A percentile compares a stretch with the other conserved stretches of the same genome.
phyloP scores from a whole-genome alignment of 2,113 vertebrate species.

The Benitochromis conjunctus region DNA sequence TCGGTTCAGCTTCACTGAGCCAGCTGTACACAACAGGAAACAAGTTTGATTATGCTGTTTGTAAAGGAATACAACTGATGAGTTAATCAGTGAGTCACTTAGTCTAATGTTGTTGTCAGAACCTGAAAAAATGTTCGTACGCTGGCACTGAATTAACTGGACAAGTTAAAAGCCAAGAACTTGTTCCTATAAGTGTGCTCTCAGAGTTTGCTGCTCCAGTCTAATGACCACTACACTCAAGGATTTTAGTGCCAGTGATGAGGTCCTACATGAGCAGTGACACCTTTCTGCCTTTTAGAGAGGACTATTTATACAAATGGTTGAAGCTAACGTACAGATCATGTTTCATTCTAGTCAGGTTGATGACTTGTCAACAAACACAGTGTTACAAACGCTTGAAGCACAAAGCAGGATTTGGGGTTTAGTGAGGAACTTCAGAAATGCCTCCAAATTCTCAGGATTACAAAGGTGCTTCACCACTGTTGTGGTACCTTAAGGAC shows the following conservation, averaged over 20 bases:
- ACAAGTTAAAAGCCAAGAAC: neutral
- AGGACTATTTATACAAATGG: neutral
- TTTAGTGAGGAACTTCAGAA: neutral
- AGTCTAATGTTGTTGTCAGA: neutral
- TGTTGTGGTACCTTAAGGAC: no score
- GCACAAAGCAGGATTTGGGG: neutral
- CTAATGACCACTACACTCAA: neutral
- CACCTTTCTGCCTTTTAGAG: neutral
- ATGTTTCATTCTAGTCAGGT: neutral
- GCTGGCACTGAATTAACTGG: neutral
- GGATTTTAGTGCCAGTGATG: neutral
- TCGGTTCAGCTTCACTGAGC: constrained; percentile 94
- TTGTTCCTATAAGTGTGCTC: neutral
- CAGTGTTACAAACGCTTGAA: neutral
- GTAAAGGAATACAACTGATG: neutral
- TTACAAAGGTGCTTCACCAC: no score
- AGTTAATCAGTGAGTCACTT: neutral
- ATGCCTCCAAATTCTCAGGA: no score
- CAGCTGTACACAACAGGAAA: constrained; percentile 71
- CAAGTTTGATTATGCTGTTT: neutral
- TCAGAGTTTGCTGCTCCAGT: neutral
- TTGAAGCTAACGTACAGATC: neutral
- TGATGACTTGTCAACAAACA: neutral
- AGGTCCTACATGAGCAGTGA: neutral
- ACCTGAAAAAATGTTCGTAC: neutral